phyloP scores from a whole-genome alignment of 2,113 vertebrate genomes.

The Hyaena hyaena region DNA sequence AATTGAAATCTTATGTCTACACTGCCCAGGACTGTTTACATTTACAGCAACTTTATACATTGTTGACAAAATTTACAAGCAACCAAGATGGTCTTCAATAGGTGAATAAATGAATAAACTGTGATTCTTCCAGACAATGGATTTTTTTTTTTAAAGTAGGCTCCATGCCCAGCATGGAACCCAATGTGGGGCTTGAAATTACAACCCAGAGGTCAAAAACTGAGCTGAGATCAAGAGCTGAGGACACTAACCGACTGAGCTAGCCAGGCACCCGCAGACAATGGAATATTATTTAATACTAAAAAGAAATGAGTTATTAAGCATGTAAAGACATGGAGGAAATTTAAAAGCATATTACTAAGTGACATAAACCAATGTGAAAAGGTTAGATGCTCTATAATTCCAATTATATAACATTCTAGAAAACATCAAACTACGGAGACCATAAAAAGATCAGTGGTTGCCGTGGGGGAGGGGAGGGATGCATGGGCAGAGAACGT shows the following conservation, averaged over 20 bases:
- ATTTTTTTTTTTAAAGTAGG: no score
- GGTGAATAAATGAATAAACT: neutral
- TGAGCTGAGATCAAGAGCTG: no score
- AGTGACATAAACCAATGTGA: neutral
- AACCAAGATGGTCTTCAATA: neutral
- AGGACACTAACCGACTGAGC: no score
- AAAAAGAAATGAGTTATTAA: neutral
- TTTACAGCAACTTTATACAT: neutral
- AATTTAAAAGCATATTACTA: neutral
- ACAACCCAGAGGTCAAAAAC: no score
- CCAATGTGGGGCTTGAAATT: no score
- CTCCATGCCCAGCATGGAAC: no score
- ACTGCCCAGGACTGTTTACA: neutral
- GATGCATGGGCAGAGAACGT: neutral
- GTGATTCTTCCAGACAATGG: neutral
- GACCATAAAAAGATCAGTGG: neutral
- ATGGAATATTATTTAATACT: neutral
- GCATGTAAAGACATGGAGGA: neutral
- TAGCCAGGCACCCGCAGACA: neutral
- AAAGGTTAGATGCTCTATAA: neutral
- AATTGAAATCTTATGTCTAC: neutral
- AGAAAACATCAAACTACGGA: neutral
- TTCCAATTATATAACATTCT: neutral
- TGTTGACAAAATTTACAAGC: neutral
- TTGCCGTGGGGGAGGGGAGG: neutral